Base-by-base conservation (phyloP, 2,888 invertebrate genomes). In the Copidosoma aretas region DNA sequence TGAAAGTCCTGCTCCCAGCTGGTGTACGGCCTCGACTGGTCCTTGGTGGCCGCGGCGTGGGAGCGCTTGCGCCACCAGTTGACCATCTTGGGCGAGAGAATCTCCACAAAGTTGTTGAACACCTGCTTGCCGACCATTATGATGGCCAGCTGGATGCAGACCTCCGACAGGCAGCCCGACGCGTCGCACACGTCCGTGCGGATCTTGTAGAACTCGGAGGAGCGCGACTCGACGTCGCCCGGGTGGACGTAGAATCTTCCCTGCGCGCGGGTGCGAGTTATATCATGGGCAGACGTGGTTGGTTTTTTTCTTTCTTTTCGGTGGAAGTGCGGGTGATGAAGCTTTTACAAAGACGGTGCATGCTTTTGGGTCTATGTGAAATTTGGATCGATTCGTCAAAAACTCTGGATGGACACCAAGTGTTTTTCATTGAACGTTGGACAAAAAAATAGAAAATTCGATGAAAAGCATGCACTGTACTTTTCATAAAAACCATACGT, bases 121-220 rank as follows among this genome's bases (percentile, higher is more conserved):
- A 93, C 89, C 82, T 98, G 97, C 80, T 97, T 97, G 32, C 97
- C 97, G 57, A 97, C 91, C 95, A 97, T 96, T 74, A 96, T 95
- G 74, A 96, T 95, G 2, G 94, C 93, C 39, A 96, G 85, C 76
- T 96, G 96, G 72, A 96, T 95, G 79, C 94, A 95, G 41, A 97
- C 85, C 77, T 96, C 96, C 0, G 94, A 95, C 8, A 97, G 86
- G 80, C 97, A 97, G 1, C 97, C 97, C 0, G 96, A 94, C 0
- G 95, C 94, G 84, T 95, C 95, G 79, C 95, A 95, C 63, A 94
- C 92, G 78, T 95, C 95, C 1, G 90, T 91, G 78, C 93, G 93
- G 3, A 94, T 88, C 60, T 91, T 89, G 78, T 89, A 89, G 82
- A 94, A 91, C 77, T 91, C 91, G 0, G 92, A 91, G 62, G 89